These are phyloP conservation scores for Choreutis nemorana DNA, from an alignment of 2,888 invertebrate genomes.

Conservation along the genomic window DNA sequence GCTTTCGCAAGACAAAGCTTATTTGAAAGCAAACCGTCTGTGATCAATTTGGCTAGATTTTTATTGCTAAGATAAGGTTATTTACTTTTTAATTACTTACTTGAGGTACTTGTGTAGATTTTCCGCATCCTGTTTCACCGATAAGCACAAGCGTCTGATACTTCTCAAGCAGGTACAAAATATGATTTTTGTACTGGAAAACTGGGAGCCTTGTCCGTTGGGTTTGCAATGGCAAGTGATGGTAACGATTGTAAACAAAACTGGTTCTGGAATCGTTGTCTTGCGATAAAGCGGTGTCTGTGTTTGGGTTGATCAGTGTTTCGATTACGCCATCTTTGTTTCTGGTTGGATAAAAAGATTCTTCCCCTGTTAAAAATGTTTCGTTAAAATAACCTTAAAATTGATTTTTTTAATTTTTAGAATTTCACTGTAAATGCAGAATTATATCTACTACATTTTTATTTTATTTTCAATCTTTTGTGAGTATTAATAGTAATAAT, in stretches of 20 bases:
- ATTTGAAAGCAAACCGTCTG: too few species aligned
- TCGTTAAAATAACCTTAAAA: too few species aligned
- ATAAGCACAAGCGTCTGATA: conserved; percentile 88
- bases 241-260: conserved; percentile 86
- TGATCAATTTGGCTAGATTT: too few species aligned
- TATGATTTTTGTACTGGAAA: conserved; percentile 83
- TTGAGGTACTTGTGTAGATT: conserved; percentile 96
- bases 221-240: conserved; percentile 81
- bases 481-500: too few species aligned
- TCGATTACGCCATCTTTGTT: conserved; percentile 47
- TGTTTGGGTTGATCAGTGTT: conserved; percentile 41
- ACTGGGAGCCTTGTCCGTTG: conserved; percentile 90
- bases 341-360: conserved; percentile 36
- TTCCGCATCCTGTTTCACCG: conserved; percentile 96
- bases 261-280: conserved; percentile 70
- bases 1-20: too few species aligned
- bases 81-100: conserved; percentile 66
- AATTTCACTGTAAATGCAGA: too few species aligned
- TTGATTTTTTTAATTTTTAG: too few species aligned
- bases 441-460: too few species aligned
- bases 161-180: conserved; percentile 86
- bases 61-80: too few species aligned
- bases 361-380: conserved; percentile 23
- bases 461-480: too few species aligned
- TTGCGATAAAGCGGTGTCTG: conserved; percentile 42